A percentile compares a stretch with the other conserved stretches of the same genome.
phyloP scores from a whole-genome alignment of 2,888 invertebrate species.

The Empis livida region DNA sequence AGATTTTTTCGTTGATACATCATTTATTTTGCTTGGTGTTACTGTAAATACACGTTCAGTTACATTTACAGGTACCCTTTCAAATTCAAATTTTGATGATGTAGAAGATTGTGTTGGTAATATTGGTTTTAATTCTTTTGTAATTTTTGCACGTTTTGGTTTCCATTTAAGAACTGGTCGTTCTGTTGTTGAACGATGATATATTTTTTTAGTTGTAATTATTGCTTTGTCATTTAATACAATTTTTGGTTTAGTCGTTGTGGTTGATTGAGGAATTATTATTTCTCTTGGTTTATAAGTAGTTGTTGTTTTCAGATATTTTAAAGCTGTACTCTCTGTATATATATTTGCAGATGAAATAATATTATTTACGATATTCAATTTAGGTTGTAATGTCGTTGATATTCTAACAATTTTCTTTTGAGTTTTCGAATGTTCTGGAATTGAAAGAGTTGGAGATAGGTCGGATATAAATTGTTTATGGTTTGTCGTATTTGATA shows the following conservation, averaged over 20 bases:
- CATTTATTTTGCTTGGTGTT: conserved; percentile 9
- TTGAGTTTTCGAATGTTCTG: too few species aligned
- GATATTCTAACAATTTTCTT: too few species aligned
- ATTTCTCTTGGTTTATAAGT: background rate
- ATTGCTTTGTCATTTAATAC: too few species aligned
- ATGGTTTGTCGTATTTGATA: too few species aligned
- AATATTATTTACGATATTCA: too few species aligned
- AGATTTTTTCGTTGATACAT: conserved; percentile 35
- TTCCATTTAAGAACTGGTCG: conserved; percentile 29
- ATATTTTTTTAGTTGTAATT: too few species aligned
- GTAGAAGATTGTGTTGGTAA: conserved; percentile 10
- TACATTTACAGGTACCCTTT: conserved; percentile 10
- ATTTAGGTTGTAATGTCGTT: too few species aligned
- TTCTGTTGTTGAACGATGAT: conserved; percentile 18
- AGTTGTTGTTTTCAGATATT: background rate
- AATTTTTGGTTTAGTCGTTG: background rate
- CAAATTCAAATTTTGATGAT: conserved; percentile 10
- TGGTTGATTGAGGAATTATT: background rate
- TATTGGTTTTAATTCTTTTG: conserved; percentile 10
- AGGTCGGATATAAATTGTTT: too few species aligned
- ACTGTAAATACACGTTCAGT: conserved; percentile 13
- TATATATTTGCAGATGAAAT: too few species aligned
- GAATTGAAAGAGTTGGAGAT: too few species aligned
- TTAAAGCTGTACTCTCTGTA: too few species aligned
- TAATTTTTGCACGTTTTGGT: conserved; percentile 18